Percentiles rank a stretch among this genome's conserved stretches.
phyloP scores from a whole-genome alignment of 2,113 vertebrate genomes.

The Ariopsis seemanni region DNA sequence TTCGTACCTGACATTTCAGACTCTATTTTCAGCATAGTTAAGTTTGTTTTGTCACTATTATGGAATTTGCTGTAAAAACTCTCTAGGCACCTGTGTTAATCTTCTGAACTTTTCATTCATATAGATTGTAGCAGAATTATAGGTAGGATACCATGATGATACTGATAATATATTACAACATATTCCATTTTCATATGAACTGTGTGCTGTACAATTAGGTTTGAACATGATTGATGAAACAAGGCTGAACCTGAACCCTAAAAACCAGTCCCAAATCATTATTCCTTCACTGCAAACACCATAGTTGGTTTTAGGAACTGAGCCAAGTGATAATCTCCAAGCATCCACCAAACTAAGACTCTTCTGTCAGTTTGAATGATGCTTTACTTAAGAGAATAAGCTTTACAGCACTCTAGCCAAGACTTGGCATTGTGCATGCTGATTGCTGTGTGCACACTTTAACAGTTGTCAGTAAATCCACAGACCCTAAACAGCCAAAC shows the following conservation, averaged over 20 bases:
- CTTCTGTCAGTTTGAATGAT: constrained; percentile 5
- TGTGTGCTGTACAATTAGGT: not conserved
- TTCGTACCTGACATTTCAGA: not conserved
- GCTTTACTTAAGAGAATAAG: constrained; percentile 7
- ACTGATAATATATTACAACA: no score
- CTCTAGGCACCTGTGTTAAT: not conserved
- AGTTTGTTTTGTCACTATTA: not conserved
- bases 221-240: not conserved
- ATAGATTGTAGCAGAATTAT: not conserved
- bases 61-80: not conserved
- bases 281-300: not conserved
- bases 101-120: not conserved
- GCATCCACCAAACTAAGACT: constrained; percentile 17
- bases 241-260: not conserved
- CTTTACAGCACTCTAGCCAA: not conserved
- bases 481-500: not conserved
- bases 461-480: not conserved
- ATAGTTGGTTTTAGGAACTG: constrained; percentile 10
- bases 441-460: not conserved
- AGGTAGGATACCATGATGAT: not conserved
- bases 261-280: constrained; percentile 7
- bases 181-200: not conserved
- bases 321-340: constrained; percentile 16
- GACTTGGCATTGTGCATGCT: not conserved
- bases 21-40: not conserved